Conservation (phyloP, 1,140 invertebrate genomes). For the Philaenus spumarius region DNA sequence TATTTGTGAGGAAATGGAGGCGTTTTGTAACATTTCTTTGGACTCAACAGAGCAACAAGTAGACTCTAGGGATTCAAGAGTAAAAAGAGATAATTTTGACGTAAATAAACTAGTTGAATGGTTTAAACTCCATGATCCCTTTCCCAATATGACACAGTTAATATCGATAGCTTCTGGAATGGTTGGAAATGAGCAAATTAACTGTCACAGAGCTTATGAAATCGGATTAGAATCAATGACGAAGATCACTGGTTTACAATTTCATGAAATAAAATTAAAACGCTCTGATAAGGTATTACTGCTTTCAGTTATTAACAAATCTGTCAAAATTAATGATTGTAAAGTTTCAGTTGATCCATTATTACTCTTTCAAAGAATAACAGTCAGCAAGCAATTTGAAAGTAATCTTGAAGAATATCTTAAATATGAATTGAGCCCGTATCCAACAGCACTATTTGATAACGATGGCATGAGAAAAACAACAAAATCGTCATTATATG, state of each 20-base stretch:
- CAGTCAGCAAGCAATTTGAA: slow-evolving; percentile 33
- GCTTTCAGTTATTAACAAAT: neutral
- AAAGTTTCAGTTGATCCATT: slow-evolving; percentile 36
- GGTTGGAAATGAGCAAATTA: slow-evolving; percentile 35
- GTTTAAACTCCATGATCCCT: slow-evolving; percentile 36
- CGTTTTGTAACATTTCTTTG: slow-evolving; percentile 32
- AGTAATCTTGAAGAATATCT: slow-evolving; percentile 35
- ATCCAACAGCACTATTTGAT: slow-evolving; percentile 39
- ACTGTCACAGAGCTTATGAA: slow-evolving; percentile 38
- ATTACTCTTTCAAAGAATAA: slow-evolving; percentile 39
- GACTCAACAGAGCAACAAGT: slow-evolving; percentile 40
- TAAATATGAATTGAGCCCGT: slow-evolving; percentile 38
- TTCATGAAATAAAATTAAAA: slow-evolving; percentile 26
- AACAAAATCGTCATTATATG: slow-evolving; percentile 35
- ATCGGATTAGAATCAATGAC: slow-evolving; percentile 31
- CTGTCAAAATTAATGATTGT: slow-evolving; percentile 31
- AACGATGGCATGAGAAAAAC: slow-evolving; percentile 39
- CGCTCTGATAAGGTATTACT: slow-evolving; percentile 28
- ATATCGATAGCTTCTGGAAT: slow-evolving; percentile 37
- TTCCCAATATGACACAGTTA: slow-evolving; percentile 30
- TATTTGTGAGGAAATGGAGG: slow-evolving; percentile 31
- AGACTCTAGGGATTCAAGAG: slow-evolving; percentile 36
- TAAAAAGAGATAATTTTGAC: slow-evolving; percentile 37
- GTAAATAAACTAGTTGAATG: slow-evolving; percentile 34
- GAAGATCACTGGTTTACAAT: slow-evolving; percentile 28